Evolutionary conservation across 2,113 vertebrate species (phyloP), one percentile per base, ranked within the genome.

Genomic region (Thalassoma bifasciatum): DNA sequence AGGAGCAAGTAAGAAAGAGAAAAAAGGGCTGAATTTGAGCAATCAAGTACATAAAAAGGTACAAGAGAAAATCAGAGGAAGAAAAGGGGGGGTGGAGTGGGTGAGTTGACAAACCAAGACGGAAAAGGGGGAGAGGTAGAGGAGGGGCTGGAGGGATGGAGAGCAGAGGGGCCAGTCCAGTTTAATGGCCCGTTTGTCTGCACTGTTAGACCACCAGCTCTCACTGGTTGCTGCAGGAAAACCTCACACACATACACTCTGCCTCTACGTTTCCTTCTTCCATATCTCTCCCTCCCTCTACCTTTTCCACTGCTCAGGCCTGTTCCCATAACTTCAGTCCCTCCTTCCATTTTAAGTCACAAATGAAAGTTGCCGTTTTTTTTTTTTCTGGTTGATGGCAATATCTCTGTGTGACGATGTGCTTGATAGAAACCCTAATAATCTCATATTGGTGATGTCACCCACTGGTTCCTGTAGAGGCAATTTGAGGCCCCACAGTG

Each of bases 181-280:
- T 88, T 66, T 91, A 92, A 92, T 86, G 87, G 87, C 54, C 72
- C 51, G 69, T 87, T 88, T 88, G 88, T 89, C 84, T 88, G 74
- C 50, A 34, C 80, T 50, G 66, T 81, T 24, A 79, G 86, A 91
- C 91, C 85, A 87, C 87, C 83, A 57, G 85, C 75, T 85, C 77
- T 83, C 73, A 73, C 66, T 70, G 81, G 84, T 77, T 70, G 78
- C 75, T 79, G 77, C 60, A 79, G 75, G 72, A 85, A 85, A 86
- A 81, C 63, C 60, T 50, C 37, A 42, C 58, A 23, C 51, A 82
- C 64, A 79, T 1, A 17, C 61, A 74, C 61, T 5, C 19, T 24
- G 49, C 37, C 69, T 47, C 69, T 50, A 34, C 46, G 51, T 49
- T 71, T 68, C 61, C 56, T 79, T 75, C 68, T 85, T 76, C 75